phyloP scores from a whole-genome alignment of 2,113 vertebrate genomes.

The Ivindomyrus marchei region DNA sequence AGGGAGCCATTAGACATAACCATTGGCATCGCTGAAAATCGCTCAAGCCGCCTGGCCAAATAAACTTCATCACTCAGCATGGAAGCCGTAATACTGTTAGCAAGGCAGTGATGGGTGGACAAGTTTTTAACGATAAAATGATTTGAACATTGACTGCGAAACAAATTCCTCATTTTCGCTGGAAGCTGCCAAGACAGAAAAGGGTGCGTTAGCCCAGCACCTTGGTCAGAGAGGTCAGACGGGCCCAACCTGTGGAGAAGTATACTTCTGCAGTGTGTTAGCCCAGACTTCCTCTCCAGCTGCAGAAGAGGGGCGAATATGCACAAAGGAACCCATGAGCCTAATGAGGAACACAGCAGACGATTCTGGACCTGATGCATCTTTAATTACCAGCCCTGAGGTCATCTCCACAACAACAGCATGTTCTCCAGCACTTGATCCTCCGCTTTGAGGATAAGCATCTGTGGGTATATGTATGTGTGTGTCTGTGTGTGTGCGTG shows the following conservation, averaged over 20 bases:
- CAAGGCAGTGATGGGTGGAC: neutral
- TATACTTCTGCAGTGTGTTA: conserved; percentile 4
- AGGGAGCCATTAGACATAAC: neutral
- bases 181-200: neutral
- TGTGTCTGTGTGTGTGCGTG: neutral
- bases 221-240: neutral
- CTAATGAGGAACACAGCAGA: conserved; percentile 47
- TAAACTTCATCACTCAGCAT: neutral
- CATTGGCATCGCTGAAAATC: neutral
- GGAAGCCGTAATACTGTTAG: neutral
- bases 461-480: neutral
- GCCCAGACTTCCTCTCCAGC: conserved; percentile 27
- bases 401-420: conserved; percentile 30
- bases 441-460: conserved; percentile 35
- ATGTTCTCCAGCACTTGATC: conserved; percentile 27
- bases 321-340: conserved; percentile 33
- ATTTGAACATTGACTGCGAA: neutral
- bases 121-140: neutral
- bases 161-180: neutral
- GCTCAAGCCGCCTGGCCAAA: neutral
- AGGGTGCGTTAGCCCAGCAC: neutral
- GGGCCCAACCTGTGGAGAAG: neutral
- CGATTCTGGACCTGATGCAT: conserved; percentile 43
- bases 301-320: conserved; percentile 13
- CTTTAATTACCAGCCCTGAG: conserved; percentile 54